phyloP scores from a whole-genome alignment of 2,888 invertebrate species.

The Heliconius ethilla region DNA sequence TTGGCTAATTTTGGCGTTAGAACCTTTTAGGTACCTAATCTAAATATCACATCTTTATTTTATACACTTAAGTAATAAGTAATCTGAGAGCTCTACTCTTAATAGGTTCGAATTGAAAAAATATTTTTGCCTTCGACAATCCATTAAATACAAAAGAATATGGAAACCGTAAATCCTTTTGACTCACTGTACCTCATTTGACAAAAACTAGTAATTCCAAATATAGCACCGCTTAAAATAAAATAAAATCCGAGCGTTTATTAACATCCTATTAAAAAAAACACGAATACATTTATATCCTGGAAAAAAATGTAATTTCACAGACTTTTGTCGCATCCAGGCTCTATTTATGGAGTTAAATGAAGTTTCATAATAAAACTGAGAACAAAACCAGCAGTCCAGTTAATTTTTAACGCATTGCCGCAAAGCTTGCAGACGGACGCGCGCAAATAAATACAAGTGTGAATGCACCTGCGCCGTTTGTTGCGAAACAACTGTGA shows the following conservation, averaged over 20 bases:
- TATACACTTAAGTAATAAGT: no score
- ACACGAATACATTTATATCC: neutral
- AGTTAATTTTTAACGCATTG: slow-evolving; percentile 39
- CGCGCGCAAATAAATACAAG: slow-evolving; percentile 39
- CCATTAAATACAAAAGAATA: neutral
- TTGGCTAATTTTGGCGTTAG: neutral
- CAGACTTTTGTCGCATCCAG: slow-evolving; percentile 5
- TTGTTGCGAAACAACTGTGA: slow-evolving; percentile 35
- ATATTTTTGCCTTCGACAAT: neutral
- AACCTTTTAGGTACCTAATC: neutral
- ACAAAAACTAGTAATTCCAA: neutral
- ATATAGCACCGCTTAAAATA: neutral
- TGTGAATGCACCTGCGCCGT: slow-evolving; percentile 37
- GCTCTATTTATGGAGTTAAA: slow-evolving; percentile 27
- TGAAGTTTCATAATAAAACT: slow-evolving; percentile 31
- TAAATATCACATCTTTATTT: neutral
- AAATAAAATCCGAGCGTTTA: neutral
- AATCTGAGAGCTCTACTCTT: no score
- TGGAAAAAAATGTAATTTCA: neutral
- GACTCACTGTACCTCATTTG: neutral
- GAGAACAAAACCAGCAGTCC: slow-evolving; percentile 31
- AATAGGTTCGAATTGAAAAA: neutral
- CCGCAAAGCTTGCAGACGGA: slow-evolving; percentile 33
- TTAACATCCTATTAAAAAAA: neutral
- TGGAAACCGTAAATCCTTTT: neutral